Base-by-base conservation (phyloP, 1,140 invertebrate genomes). In the Zophobas morio region DNA sequence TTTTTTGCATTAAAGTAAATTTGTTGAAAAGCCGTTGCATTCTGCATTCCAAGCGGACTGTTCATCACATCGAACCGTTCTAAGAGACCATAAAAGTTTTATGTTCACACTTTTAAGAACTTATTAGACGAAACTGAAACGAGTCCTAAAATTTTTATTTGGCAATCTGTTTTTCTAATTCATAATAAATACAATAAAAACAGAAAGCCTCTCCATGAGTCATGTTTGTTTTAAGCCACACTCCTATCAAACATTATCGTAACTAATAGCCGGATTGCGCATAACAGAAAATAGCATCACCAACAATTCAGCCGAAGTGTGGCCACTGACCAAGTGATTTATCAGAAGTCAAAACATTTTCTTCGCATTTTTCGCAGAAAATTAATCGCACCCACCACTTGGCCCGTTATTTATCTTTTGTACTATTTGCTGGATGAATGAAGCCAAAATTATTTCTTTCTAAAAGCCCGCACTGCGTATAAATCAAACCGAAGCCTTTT, bases 291-390 rank as follows among this genome's bases (percentile, higher is more conserved):
- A 20, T 20, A 20, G 20, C 20, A 20, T 20, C 20, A 20, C 20
- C 20, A 20, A 20, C 20, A 20, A 20, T 20, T 20, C 20, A 20
- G 20, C 20, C 8, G 53, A n/a, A n/a, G 35, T 5, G 5, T 34
- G 53, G 6, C 53, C 35, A 6, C 32, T 54, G 33, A 66, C 20
- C 60, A 33, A 66, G 2, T n/a, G 39, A 66, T 66, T 66, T 66
- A 66, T 66, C 60, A 32, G n/a, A 32, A 66, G 60, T 66, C 60
- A 42, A 66, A 66, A 66, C 33, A 39, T 42, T 66, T 66, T n/a
- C 39, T 66, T 32, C 0, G 39, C 60, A 66, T 66, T 66, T 36
- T 66, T 66, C 60, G n/a, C 60, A 20, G 37, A 32, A 66, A 39
- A 66, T 66, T 40, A 66, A 66, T 66, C 33, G 60, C 32, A 8